Evolutionary conservation across 2,888 invertebrate genomes (phyloP).

Genomic region (Amblyjoppa proteus): DNA sequence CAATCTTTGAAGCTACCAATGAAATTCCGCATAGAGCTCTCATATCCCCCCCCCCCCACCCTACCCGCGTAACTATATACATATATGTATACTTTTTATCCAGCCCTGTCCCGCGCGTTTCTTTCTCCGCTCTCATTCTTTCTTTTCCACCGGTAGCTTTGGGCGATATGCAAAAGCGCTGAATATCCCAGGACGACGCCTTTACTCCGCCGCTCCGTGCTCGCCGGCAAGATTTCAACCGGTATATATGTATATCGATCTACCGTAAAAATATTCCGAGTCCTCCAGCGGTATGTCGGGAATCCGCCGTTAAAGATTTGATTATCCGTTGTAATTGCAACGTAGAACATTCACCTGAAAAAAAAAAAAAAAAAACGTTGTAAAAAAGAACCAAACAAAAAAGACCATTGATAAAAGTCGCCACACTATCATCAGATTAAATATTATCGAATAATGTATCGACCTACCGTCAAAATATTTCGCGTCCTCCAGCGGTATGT

Average conservation of each 20-base stretch:
- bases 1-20: constrained; percentile 69
- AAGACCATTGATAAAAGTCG: neutral
- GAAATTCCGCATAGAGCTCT: constrained; percentile 65
- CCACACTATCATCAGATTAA: too few relatives aligned
- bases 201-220: constrained; percentile 50
- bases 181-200: constrained; percentile 71
- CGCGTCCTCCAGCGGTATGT: constrained; percentile 26
- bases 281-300: constrained; percentile 38
- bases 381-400: constrained; percentile 2
- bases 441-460: neutral
- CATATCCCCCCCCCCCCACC: constrained; percentile 7
- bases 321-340: constrained; percentile 30
- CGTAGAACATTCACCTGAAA: neutral
- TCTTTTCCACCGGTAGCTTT: constrained; percentile 60
- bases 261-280: constrained; percentile 24
- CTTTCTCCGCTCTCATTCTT: constrained; percentile 49
- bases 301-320: constrained; percentile 38
- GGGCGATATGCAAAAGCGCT: constrained; percentile 74
- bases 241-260: constrained; percentile 35
- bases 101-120: constrained; percentile 35
- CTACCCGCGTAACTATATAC: constrained; percentile 39
- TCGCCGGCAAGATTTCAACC: constrained; percentile 41
- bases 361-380: neutral
- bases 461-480: constrained; percentile 28
- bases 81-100: constrained; percentile 38